Evolutionary conservation across 1,140 invertebrate genomes (phyloP), one percentile per base, ranked within the genome.

Genomic region (Brachionus rotundiformis): DNA sequence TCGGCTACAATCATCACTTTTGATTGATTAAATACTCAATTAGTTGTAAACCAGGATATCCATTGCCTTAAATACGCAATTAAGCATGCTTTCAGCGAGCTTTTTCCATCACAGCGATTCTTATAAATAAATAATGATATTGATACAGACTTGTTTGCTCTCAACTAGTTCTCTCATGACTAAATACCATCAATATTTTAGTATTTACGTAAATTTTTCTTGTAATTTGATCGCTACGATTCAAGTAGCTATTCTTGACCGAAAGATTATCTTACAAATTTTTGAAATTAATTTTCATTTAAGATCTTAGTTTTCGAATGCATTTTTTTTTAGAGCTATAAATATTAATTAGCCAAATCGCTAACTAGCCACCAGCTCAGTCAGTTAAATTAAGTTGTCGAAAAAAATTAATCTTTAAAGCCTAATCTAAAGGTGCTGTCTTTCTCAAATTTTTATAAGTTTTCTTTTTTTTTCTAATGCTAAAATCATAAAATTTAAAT

Each of bases 161-260:
- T 19, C 23, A 54, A 19, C 47, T 54, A 19, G 47, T 16, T 19
- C 47, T 54, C 47, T 54, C 47, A 54, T 16, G 47, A 54, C 47
- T 54, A 54, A 54, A 54, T 54, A 54, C 47, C 47, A 54, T 54
- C 23, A 54, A 54, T 54, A 23, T 54, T 54, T 54, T 54, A 54
- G 47, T 54, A 54, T 54, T 54, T 54, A 54, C 47, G 47, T 54
- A 54, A 54, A 54, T 54, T 54, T 54, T 54, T 54, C 47, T 54
- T 7, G 47, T 19, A 54, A 54, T 54, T 8, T 16, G 47, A 54
- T 54, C 47, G 47, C n/a, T 5, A n/a, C 47, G 8, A 54, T 23
- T 54, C 47, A 54, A 54, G 47, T 54, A 54, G 47, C 19, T 19
- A 54, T 19, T 54, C 47, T 54, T 54, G 47, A 54, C 47, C 47